Evolutionary conservation across 2,888 invertebrate species (phyloP).

Genomic region (Acrocera orbiculus): DNA sequence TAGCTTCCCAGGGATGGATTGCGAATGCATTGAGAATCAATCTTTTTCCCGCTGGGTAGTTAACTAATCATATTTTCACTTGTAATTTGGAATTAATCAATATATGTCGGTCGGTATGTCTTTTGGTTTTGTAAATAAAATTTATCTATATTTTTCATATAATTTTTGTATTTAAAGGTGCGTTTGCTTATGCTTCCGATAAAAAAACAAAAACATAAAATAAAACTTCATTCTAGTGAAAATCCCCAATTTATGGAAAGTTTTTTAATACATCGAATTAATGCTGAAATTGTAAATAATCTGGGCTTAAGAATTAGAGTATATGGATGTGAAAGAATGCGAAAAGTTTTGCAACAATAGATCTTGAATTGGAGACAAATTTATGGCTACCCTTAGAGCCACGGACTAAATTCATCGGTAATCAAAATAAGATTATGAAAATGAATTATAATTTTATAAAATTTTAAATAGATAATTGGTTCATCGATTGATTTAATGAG

Average conservation of each 20-base stretch:
- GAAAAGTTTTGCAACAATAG: constrained; percentile 80
- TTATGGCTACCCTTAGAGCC: constrained; percentile 75
- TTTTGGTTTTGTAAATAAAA: too few relatives aligned
- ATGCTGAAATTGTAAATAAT: constrained; percentile 86
- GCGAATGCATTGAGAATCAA: too few relatives aligned
- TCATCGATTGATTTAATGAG: constrained; percentile 49
- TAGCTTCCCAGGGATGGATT: too few relatives aligned
- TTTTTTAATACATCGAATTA: constrained; percentile 76
- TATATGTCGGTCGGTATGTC: too few relatives aligned
- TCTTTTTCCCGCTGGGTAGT: too few relatives aligned
- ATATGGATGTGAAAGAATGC: constrained; percentile 84
- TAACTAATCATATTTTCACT: too few relatives aligned
- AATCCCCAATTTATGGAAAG: constrained; percentile 85
- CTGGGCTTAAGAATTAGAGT: constrained; percentile 80
- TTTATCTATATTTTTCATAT: constrained; percentile 4
- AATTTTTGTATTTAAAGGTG: constrained; percentile 39
- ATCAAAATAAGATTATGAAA: constrained; percentile 14
- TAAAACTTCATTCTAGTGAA: constrained; percentile 78
- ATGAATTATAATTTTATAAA: too few relatives aligned
- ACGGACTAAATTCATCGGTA: constrained; percentile 40
- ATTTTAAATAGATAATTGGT: constrained; percentile 32
- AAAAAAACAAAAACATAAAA: constrained; percentile 88
- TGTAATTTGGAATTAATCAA: too few relatives aligned
- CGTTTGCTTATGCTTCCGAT: constrained; percentile 73
- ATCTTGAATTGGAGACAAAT: constrained; percentile 77